Evolutionary conservation across 2,888 invertebrate species (phyloP).

Genomic region (Hypsopygia costalis): DNA sequence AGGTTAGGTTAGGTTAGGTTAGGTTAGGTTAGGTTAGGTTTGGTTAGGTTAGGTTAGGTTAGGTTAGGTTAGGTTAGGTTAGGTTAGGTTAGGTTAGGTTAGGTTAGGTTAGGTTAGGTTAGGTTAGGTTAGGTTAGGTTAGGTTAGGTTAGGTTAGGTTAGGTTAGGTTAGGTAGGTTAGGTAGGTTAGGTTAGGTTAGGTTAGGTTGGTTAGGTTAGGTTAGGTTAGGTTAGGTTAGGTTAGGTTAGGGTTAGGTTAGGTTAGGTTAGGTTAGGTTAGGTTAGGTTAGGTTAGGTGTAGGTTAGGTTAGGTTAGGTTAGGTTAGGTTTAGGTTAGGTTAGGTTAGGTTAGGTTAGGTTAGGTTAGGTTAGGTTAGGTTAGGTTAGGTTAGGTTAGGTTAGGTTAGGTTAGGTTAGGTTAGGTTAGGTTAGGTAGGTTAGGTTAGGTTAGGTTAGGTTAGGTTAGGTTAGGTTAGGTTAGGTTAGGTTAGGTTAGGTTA

Average conservation of each 20-base stretch:
- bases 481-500: conserved; percentile 19
- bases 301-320: background rate
- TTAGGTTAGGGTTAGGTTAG: conserved; percentile 4
- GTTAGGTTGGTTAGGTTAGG: conserved; percentile 15
- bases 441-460: conserved; percentile 18
- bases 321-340: conserved; percentile 10
- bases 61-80: conserved; percentile 17
- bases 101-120: conserved; percentile 6
- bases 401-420: conserved; percentile 8
- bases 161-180: conserved; percentile 15
- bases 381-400: conserved; percentile 10
- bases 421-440: conserved; percentile 17
- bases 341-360: conserved; percentile 17
- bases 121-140: too few species aligned
- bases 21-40: conserved; percentile 21
- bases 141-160: too few species aligned
- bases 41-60: conserved; percentile 16
- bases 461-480: conserved; percentile 16
- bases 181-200: conserved; percentile 11
- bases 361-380: conserved; percentile 16
- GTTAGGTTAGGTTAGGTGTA: too few species aligned
- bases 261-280: background rate
- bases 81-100: conserved; percentile 16
- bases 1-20: conserved; percentile 22
- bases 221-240: conserved; percentile 18